Conservation (phyloP, 30 jellyfish, hydroid and myxozoan genomes). For the Pelagia noctiluca region DNA sequence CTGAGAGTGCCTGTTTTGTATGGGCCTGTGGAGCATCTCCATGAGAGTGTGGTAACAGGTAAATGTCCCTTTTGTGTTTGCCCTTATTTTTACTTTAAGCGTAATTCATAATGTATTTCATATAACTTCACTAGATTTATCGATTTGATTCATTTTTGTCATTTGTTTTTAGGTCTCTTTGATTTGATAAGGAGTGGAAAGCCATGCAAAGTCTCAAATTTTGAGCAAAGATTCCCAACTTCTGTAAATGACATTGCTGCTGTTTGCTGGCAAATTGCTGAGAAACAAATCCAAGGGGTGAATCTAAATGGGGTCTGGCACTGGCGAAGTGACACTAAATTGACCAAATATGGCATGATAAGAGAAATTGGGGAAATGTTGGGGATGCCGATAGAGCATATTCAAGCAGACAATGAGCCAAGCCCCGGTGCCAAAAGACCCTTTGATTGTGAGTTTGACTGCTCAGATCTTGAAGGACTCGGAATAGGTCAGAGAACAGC, state of each 20-base stretch:
- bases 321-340: conserved; percentile 82
- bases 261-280: conserved; percentile 84
- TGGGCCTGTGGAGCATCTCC: conserved; percentile 76
- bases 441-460: conserved; percentile 81
- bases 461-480: conserved; percentile 9
- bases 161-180: conserved; percentile 57
- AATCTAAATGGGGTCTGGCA: conserved; percentile 84
- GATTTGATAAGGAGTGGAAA: conserved; percentile 57
- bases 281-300: conserved; percentile 27
- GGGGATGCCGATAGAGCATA: conserved; percentile 59
- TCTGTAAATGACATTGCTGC: conserved; percentile 86
- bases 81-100: neutral
- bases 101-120: neutral
- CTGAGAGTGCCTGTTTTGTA: conserved; percentile 85
- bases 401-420: conserved; percentile 66
- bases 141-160: neutral
- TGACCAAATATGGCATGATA: conserved; percentile 86
- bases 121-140: neutral
- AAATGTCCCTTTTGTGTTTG: neutral
- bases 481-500: conserved; percentile 6
- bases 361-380: conserved; percentile 67
- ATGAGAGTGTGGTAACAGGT: conserved; percentile 92
- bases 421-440: conserved; percentile 88
- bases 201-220: conserved; percentile 69
- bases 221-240: conserved; percentile 88